Evolutionary conservation across 2,888 invertebrate genomes (phyloP).

Genomic region (Zonitis immaculata): DNA sequence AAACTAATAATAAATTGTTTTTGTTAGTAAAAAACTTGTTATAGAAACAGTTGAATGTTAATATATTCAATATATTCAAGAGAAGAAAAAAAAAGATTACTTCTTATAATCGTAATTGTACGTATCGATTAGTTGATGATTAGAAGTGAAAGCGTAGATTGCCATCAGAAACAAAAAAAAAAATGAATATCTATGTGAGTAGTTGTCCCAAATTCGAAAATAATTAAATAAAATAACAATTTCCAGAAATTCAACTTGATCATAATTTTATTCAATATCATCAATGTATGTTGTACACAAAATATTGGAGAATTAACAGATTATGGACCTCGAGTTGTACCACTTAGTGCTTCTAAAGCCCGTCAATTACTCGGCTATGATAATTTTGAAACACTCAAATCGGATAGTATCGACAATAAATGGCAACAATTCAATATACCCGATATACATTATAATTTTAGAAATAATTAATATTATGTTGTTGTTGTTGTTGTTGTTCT

Average conservation of each 20-base stretch:
- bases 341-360: too few species aligned
- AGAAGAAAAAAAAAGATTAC: neutral
- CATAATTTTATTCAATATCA: neutral
- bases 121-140: neutral
- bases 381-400: constrained; percentile 13
- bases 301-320: constrained; percentile 9
- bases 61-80: too few species aligned
- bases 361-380: constrained; percentile 19
- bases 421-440: constrained; percentile 21
- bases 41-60: neutral
- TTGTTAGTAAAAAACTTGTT: neutral
- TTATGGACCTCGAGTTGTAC: constrained; percentile 14
- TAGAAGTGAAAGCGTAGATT: neutral
- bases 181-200: neutral
- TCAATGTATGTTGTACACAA: neutral
- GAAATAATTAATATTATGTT: constrained; percentile 2
- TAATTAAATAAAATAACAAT: neutral
- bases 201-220: neutral
- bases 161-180: neutral
- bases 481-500: neutral
- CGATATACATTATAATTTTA: constrained; percentile 16
- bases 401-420: constrained; percentile 11
- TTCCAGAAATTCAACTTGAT: neutral
- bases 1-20: too few species aligned
- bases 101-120: neutral